Evolutionary conservation across 2,888 invertebrate genomes (phyloP).

Genomic region (Plusia festucae): DNA sequence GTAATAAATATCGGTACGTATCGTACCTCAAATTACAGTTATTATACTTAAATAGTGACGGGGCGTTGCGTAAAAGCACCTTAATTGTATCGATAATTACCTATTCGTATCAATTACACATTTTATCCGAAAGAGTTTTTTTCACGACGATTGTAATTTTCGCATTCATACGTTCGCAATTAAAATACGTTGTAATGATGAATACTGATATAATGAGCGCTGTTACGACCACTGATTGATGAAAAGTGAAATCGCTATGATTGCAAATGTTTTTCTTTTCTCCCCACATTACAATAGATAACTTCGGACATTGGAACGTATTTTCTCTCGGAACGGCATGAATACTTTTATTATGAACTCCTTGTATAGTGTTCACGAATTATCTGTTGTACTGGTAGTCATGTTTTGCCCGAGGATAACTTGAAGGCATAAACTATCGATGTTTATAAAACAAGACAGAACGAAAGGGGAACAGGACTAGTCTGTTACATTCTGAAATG

Average conservation of each 20-base stretch:
- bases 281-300: slow-evolving; percentile 40
- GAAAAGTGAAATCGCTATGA: slow-evolving; percentile 65
- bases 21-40: slow-evolving; percentile 31
- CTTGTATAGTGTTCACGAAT: slow-evolving; percentile 50
- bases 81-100: slow-evolving; percentile 57
- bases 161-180: slow-evolving; percentile 57
- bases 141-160: slow-evolving; percentile 37
- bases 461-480: slow-evolving; percentile 19
- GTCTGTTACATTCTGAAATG: slow-evolving; percentile 23
- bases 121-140: slow-evolving; percentile 42
- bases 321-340: slow-evolving; percentile 46
- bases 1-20: slow-evolving; percentile 15
- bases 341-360: slow-evolving; percentile 44
- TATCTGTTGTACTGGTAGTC: slow-evolving; percentile 42
- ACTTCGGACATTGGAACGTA: slow-evolving; percentile 37
- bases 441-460: slow-evolving; percentile 42
- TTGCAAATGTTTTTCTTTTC: slow-evolving; percentile 32
- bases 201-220: slow-evolving; percentile 59
- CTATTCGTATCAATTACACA: slow-evolving; percentile 55
- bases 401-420: slow-evolving; percentile 50
- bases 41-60: slow-evolving; percentile 48
- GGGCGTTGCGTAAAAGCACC: slow-evolving; percentile 36
- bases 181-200: slow-evolving; percentile 64
- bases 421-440: slow-evolving; percentile 44
- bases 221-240: slow-evolving; percentile 58